These are phyloP conservation scores for Tetheella fluctuosa DNA, from an alignment of 2,888 invertebrate genomes.

Conservation along the genomic window DNA sequence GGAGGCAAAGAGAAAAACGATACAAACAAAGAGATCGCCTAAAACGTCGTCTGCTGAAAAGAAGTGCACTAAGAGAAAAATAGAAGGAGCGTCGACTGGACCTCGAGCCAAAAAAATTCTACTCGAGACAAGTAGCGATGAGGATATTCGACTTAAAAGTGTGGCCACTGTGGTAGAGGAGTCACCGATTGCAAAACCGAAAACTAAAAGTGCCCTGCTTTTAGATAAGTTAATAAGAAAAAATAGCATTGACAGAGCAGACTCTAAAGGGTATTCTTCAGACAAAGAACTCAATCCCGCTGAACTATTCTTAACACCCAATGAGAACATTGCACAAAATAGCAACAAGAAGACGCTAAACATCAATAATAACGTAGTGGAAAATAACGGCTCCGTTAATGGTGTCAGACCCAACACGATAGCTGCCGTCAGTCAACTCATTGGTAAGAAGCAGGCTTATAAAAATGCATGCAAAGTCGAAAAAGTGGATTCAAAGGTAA, in stretches of 20 bases:
- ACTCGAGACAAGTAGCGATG: slow-evolving; percentile 55
- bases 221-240: slow-evolving; percentile 84
- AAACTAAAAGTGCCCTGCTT: slow-evolving; percentile 77
- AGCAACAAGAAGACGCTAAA: slow-evolving; percentile 74
- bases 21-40: slow-evolving; percentile 55
- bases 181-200: slow-evolving; percentile 57
- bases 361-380: slow-evolving; percentile 79
- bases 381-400: slow-evolving; percentile 57
- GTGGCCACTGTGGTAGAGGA: slow-evolving; percentile 52
- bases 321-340: slow-evolving; percentile 64
- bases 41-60: slow-evolving; percentile 64
- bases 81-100: slow-evolving; percentile 47
- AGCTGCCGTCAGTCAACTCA: slow-evolving; percentile 71
- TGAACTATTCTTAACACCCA: slow-evolving; percentile 73
- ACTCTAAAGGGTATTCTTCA: slow-evolving; percentile 64
- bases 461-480: slow-evolving; percentile 73
- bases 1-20: slow-evolving; percentile 64
- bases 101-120: slow-evolving; percentile 62
- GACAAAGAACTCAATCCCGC: slow-evolving; percentile 74
- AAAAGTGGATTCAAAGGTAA: slow-evolving; percentile 71
- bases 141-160: slow-evolving; percentile 61
- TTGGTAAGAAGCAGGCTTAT: slow-evolving; percentile 68
- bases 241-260: slow-evolving; percentile 83
- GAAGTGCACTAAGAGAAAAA: slow-evolving; percentile 77
- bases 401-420: slow-evolving; percentile 68